These are phyloP conservation scores for Acomys russatus DNA, from an alignment of 2,797 vertebrate genomes.

Conservation along the genomic window DNA sequence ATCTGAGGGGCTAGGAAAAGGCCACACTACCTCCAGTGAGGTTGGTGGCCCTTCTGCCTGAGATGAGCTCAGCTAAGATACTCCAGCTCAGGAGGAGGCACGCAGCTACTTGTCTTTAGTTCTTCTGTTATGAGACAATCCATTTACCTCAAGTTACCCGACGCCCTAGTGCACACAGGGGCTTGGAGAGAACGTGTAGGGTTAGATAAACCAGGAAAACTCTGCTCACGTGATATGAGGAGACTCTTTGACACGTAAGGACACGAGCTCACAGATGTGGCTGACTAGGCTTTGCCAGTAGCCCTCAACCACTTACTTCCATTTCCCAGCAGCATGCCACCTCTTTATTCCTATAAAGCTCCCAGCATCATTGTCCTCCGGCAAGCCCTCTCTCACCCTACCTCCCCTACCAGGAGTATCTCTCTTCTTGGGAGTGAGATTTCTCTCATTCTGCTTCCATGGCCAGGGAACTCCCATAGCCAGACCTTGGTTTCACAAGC, in stretches of 20 bases:
- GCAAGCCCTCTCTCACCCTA: not conserved
- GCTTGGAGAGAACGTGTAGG: no score
- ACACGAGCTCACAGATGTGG: not conserved
- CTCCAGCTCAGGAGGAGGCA: not conserved
- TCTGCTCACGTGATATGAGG: rapidly evolving
- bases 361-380: not conserved
- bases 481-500: not conserved
- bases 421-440: not conserved
- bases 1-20: rapidly evolving
- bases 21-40: not conserved
- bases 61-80: not conserved
- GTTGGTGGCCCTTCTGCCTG: not conserved
- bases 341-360: not conserved
- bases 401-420: no score
- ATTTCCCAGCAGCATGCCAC: not conserved
- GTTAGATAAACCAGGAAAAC: not conserved
- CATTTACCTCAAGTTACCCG: not conserved
- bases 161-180: not conserved
- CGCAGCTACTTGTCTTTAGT: not conserved
- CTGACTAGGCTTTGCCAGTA: not conserved
- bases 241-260: not conserved
- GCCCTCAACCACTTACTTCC: rapidly evolving
- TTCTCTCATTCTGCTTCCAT: not conserved
- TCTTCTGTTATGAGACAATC: not conserved
- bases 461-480: not conserved